Evolutionary conservation across 2,113 vertebrate genomes (phyloP), one percentile per base, ranked within the genome.

Genomic region (Indicator maculatus): DNA sequence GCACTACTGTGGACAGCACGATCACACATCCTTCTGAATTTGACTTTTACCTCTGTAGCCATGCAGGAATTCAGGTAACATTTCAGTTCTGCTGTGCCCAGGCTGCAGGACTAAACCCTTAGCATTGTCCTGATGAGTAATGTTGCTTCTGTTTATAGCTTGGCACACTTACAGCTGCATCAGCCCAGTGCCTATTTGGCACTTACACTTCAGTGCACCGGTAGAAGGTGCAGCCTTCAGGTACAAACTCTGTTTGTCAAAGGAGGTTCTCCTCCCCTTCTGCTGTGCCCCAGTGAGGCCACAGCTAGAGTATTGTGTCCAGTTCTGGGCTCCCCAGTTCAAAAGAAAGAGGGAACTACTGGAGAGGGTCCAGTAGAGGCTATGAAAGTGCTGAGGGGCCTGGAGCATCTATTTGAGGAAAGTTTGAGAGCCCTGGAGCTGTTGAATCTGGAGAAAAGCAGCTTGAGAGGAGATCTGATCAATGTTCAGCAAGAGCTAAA

Each of bases 11-110:
- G 97, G 99, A 99, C 96, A 99, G 99, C 97, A 99, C 99, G 90
- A 99, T 99, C 98, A 99, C 99, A 5, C 99, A 99, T 96, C 99
- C 99, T 26, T 99, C 99, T 10, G 99, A 99, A 96, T 99, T 99
- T 88, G 99, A 99, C 97, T 99, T 99, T 98, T 99, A 99, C 98
- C 98, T 99, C 97, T 99, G 99, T 98, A 99, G 99, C 98, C 99
- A 99, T 93, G 99, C 99, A 94, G 99, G 99, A 91, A 99, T 99
- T 98, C 99, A 99, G 99, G 99, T 99, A 97, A 97, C 19, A n/a
- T 56, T 65, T 70, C 93, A 83, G 33, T 69, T 83, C 53, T 39
- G 79, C 63, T 33, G 86, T 52, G 63, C 86, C 89, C 89, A 79
- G 87, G 75, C 58, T 53, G 4, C 66, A 93, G 41, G 36, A 84